Percentiles rank a stretch among this genome's conserved stretches.
Conservation (phyloP, 2,797 vertebrate genomes). For the Amblyopsis hoosieri region DNA sequence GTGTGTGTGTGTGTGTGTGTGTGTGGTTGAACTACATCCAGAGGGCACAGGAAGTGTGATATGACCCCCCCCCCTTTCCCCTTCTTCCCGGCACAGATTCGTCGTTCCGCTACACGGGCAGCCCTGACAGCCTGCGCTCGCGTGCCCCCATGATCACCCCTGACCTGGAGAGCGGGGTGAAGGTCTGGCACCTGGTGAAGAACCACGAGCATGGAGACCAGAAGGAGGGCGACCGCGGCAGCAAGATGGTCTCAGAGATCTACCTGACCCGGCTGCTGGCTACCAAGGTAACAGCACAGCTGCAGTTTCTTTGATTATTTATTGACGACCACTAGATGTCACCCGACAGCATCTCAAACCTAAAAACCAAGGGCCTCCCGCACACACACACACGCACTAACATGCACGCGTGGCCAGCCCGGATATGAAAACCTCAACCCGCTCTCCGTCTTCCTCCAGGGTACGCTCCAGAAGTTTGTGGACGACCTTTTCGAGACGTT, state of each 20-base stretch:
- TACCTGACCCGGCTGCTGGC: conserved; percentile 95
- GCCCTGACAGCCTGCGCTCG: conserved; percentile 95
- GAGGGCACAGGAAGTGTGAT: no score
- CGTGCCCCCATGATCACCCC: conserved; percentile 98
- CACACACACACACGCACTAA: no score
- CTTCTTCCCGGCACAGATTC: conserved; percentile 80
- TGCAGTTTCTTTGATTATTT: no score
- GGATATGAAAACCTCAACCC: not conserved
- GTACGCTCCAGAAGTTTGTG: conserved; percentile 98
- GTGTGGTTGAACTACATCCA: no score
- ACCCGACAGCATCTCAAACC: no score
- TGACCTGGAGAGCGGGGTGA: conserved; percentile 94
- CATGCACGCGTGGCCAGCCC: no score
- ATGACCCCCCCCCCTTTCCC: conserved; percentile 20
- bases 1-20: conserved; percentile 8
- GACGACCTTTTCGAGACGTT: conserved; percentile 98
- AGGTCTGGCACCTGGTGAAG: conserved; percentile 98
- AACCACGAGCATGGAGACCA: conserved; percentile 98
- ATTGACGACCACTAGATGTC: no score
- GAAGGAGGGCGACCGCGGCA: conserved; percentile 96
- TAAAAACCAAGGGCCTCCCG: no score
- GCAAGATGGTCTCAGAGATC: conserved; percentile 99
- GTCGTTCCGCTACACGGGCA: conserved; percentile 95
- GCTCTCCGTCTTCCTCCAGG: conserved; percentile 67
- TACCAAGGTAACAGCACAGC: conserved; percentile 79